Evolutionary conservation across 2,888 invertebrate genomes (phyloP).

Genomic region (Gymnocheta viridis): DNA sequence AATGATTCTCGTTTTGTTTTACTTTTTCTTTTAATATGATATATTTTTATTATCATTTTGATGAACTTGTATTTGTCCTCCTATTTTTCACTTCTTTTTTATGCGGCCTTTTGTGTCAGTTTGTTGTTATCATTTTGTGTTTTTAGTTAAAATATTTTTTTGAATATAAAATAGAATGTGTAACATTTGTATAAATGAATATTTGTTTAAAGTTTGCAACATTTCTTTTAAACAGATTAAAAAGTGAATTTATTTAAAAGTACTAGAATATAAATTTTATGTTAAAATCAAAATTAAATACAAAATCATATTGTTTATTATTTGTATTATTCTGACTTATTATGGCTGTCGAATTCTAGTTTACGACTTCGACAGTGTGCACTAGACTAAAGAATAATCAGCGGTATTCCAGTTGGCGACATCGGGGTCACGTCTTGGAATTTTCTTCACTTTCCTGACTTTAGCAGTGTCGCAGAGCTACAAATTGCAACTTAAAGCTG

Average conservation of each 20-base stretch:
- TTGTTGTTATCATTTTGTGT: constrained; percentile 18
- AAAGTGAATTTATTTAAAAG: not conserved
- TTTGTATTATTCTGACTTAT: too few species aligned
- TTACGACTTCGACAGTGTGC: too few species aligned
- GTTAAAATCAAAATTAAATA: too few species aligned
- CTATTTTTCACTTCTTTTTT: constrained; percentile 16
- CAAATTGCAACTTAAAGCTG: too few species aligned
- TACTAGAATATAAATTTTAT: not conserved
- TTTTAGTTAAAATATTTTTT: constrained; percentile 16
- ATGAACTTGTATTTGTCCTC: constrained; percentile 61
- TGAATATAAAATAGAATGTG: not conserved
- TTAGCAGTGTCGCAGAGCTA: too few species aligned
- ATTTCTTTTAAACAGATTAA: not conserved
- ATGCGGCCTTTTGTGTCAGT: constrained; percentile 37
- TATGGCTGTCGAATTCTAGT: too few species aligned
- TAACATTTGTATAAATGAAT: not conserved
- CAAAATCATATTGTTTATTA: too few species aligned
- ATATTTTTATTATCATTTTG: constrained; percentile 38
- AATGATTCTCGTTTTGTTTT: constrained; percentile 17
- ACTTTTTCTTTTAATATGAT: constrained; percentile 13
- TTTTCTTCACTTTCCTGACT: too few species aligned
- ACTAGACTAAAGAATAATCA: too few species aligned
- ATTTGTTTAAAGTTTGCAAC: not conserved
- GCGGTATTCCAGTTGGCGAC: too few species aligned
- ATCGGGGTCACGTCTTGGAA: too few species aligned